phyloP scores from a whole-genome alignment of 2,888 invertebrate genomes.

The Tipula helvola region DNA sequence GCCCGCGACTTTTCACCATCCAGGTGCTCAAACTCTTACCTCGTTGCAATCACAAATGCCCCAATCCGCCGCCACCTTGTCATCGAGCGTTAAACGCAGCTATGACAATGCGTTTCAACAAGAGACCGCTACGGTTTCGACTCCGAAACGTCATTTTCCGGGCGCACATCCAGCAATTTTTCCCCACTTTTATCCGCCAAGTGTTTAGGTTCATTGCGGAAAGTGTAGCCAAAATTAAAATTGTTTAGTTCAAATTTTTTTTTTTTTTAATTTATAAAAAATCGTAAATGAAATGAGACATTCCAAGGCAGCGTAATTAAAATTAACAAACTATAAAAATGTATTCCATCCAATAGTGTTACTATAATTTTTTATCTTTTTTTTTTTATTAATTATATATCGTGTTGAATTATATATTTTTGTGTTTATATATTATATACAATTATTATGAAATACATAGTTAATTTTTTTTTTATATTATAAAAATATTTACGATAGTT shows the following conservation, averaged over 20 bases:
- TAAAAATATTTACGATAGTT: background rate
- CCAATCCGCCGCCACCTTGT: background rate
- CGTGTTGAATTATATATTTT: slow-evolving; percentile 6
- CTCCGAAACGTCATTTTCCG: slow-evolving; percentile 30
- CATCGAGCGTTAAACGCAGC: slow-evolving; percentile 46
- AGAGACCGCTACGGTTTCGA: slow-evolving; percentile 26
- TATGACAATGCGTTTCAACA: slow-evolving; percentile 61
- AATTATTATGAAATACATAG: slow-evolving; percentile 12
- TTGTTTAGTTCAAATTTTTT: background rate
- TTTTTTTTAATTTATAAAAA: background rate
- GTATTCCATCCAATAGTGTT: slow-evolving; percentile 10
- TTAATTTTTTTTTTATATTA: slow-evolving; percentile 6
- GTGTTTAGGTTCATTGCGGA: slow-evolving; percentile 4
- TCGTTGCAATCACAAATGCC: slow-evolving; percentile 12
- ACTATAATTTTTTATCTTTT: background rate
- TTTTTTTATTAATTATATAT: background rate
- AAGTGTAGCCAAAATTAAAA: background rate
- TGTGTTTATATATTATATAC: slow-evolving; percentile 12
- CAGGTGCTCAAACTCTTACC: background rate
- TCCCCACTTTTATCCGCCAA: slow-evolving; percentile 18
- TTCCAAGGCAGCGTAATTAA: background rate
- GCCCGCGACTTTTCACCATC: background rate
- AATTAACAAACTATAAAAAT: slow-evolving; percentile 5
- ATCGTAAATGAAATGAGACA: background rate
- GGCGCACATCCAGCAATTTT: slow-evolving; percentile 21